Percentiles rank a stretch among this genome's conserved stretches.
Conservation (phyloP, 2,888 invertebrate genomes). For the Epirrhoe tristata region DNA sequence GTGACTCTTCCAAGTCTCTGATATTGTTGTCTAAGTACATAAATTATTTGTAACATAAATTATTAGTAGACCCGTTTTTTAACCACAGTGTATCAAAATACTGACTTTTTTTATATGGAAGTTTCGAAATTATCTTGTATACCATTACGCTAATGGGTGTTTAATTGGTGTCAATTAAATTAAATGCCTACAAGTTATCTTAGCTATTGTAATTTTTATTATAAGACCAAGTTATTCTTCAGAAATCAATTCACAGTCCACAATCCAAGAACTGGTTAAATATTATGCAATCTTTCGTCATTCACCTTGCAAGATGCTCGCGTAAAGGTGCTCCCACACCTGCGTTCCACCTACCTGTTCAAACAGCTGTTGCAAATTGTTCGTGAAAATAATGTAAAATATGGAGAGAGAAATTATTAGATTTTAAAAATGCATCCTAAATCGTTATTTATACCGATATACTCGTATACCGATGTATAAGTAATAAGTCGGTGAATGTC, state of each 20-base stretch:
- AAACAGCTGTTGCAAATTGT: too few relatives aligned
- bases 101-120: background rate
- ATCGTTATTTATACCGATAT: too few relatives aligned
- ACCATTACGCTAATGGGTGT: background rate
- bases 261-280: conserved; percentile 30
- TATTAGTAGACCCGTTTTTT: background rate
- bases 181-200: background rate
- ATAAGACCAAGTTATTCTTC: background rate
- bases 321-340: conserved; percentile 24
- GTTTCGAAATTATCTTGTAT: background rate
- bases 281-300: conserved; percentile 45
- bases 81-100: background rate
- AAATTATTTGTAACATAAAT: too few relatives aligned
- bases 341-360: too few relatives aligned
- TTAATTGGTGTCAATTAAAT: background rate
- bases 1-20: background rate
- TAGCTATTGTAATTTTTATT: background rate
- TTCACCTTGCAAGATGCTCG: conserved; percentile 53
- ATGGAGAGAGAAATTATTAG: too few relatives aligned
- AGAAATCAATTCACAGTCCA: conserved; percentile 28
- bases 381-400: too few relatives aligned
- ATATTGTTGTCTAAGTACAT: background rate
- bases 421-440: too few relatives aligned
- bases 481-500: too few relatives aligned
- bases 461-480: too few relatives aligned